phyloP scores from a whole-genome alignment of 2,888 invertebrate species.

The Meiosimyza platycephala region DNA sequence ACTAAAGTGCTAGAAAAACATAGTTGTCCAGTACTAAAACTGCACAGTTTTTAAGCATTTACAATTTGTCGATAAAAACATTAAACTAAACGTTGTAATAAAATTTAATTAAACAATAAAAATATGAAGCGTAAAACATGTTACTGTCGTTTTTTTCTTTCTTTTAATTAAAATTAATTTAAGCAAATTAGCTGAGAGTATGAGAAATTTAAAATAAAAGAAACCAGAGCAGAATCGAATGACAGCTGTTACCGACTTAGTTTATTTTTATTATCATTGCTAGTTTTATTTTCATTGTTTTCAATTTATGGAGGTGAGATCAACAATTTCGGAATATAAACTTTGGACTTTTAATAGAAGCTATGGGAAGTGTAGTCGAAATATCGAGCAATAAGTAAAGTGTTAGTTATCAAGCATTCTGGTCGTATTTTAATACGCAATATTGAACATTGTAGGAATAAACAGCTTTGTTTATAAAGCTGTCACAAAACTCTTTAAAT shows the following conservation, averaged over 20 bases:
- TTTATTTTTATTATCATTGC: no score
- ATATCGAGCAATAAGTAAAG: no score
- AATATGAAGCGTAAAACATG: not conserved
- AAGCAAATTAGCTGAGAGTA: slow-evolving; percentile 13
- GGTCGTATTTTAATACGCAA: no score
- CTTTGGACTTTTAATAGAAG: no score
- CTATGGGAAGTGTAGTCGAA: no score
- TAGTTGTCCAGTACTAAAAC: not conserved
- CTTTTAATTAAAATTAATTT: slow-evolving; percentile 28
- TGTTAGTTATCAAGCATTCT: no score
- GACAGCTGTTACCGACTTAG: not conserved
- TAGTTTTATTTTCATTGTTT: no score
- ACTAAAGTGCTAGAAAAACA: not conserved
- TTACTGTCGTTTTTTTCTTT: not conserved
- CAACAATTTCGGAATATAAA: no score
- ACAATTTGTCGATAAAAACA: not conserved
- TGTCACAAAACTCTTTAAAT: no score
- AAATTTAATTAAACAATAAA: not conserved
- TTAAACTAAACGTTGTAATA: not conserved
- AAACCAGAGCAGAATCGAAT: not conserved
- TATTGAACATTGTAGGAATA: no score
- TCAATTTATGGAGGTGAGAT: no score
- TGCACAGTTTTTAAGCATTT: not conserved
- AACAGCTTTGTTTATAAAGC: no score
- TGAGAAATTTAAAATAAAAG: not conserved